phyloP scores from a whole-genome alignment of 2,113 vertebrate genomes.

The Anguilla rostrata region DNA sequence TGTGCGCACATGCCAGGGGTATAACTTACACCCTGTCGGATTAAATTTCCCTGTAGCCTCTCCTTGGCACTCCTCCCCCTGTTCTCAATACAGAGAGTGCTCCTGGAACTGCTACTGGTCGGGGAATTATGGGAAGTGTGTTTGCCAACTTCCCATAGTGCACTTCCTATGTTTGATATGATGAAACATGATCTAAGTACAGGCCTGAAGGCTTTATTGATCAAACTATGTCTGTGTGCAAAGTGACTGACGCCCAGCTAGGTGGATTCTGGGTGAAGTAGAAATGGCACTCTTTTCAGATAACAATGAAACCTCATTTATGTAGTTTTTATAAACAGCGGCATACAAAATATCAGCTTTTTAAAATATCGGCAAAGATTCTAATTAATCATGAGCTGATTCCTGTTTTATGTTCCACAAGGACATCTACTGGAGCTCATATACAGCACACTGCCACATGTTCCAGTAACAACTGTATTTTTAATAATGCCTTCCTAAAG shows the following conservation, averaged over 20 bases:
- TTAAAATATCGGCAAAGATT: background rate
- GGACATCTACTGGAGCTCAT: background rate
- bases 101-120: background rate
- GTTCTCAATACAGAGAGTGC: background rate
- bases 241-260: background rate
- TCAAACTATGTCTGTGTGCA: background rate
- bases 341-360: no score
- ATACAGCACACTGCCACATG: background rate
- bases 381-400: background rate
- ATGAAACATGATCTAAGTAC: background rate
- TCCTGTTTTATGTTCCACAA: background rate
- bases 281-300: background rate
- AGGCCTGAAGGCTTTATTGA: background rate
- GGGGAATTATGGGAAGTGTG: background rate
- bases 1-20: background rate
- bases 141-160: conserved; percentile 17
- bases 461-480: background rate
- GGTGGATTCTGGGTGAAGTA: background rate
- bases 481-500: background rate
- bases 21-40: background rate
- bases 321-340: background rate
- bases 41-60: conserved; percentile 19
- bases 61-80: background rate
- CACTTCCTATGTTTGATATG: background rate
- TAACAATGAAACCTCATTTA: background rate